Base-by-base conservation (phyloP, 2,888 invertebrate species). In the Ceratothoa steindachneri region DNA sequence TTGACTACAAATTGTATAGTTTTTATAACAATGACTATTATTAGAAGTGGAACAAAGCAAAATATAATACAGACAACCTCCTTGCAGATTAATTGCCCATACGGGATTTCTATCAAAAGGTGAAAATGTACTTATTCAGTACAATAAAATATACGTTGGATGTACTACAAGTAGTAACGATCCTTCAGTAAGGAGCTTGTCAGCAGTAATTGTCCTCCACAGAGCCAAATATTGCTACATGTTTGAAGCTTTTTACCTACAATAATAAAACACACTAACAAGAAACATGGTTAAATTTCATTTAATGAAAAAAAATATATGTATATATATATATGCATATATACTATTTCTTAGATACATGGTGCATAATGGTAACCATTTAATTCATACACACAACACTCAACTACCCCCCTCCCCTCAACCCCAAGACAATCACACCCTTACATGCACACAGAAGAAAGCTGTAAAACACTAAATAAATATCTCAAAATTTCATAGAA, bases 1-100 rank as follows among this genome's bases (percentile, higher is more conserved):
- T 77, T 77, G 77, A 77, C 77, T 77, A 77, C 77, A 77, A 77
- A 77, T 74, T 71, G 73, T 77, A 77, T 74, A 77, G 12, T 60
- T 60, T 60, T 77, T 71, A 72, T 77, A 77, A 77, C 77, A 77
- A 77, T 77, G 77, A 77, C 77, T 77, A 76, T 76, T 73, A 41
- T 41, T 41, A 41, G 15, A 41, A 41, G 41, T 41, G 41, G 41
- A 15, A 41, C 41, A 41, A 41, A 41, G 41, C 41, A 41, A 41
- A 41, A 41, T 41, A 41, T 41, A 15, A 9, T 41, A 41, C 41
- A 41, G 41, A 41, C 41, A 41, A 41, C 41, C 41, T 41, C 41
- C 41, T 41, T 15, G 15, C 41, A 41, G 41, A 41, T 5, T 41
- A 41, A 41, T 41, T 41, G 41, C 41, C 41, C 41, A 41, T 41